Evolutionary conservation across 2,797 vertebrate species (phyloP), one percentile per base, ranked within the genome.

Genomic region (Cirrhinus mrigala): DNA sequence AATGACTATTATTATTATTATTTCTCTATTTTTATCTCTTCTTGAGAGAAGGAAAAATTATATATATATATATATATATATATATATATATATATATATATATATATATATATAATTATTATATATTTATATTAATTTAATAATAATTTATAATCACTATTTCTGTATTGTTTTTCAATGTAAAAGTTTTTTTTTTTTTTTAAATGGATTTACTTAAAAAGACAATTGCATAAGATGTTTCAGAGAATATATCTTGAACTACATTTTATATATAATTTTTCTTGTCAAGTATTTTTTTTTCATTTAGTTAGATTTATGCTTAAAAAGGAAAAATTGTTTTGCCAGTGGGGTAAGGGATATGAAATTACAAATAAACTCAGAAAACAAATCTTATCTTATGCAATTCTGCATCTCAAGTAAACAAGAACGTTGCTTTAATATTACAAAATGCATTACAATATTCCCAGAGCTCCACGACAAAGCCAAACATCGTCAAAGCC

Each of bases 391-490:
- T 75, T 33, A 75, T 75, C 48, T 22, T 33, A 33, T 6, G 27
- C 27, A 54, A 22, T 12, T 6, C 18, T 22, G 5, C 1, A 33
- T 77, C 29, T 56, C 56, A 11, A 18, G 9, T 44, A 62, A 78
- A 78, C 76, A 78, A 40, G 56, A 37, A 78, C 46, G 76, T 44
- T 78, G 54, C 76, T 62, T 78, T 44, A 62, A 46, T 60, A 62
- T 78, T 62, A 27, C 56, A 60, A 78, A 62, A 18, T 18, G 0
- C 8, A 0, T 77, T 58, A 12, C 4, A 24, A 24, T 78, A 78
- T 62, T 79, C 78, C 60, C 44, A 79, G 24, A 50, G 78, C 78
- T 14, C 24, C 18, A 33, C 48, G 24, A 33, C 56, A 50, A 66
- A 66, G 60, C 90, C 29, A 66, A 44, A 20, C 3, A 66, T 22